Conservation (phyloP, 2,113 vertebrate genomes). For the Sebastes schlegelii region DNA sequence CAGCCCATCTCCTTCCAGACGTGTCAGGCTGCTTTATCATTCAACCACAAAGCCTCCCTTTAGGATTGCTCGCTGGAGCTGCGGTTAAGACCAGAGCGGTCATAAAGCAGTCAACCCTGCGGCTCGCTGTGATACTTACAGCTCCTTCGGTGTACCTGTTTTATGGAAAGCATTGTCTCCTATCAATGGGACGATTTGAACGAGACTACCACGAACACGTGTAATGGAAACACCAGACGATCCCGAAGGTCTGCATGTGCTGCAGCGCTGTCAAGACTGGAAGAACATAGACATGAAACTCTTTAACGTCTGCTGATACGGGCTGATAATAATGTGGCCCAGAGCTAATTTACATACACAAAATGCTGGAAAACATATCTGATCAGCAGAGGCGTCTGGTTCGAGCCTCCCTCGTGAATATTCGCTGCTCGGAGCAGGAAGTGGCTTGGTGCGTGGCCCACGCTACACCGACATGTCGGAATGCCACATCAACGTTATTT, state of each 20-base stretch:
- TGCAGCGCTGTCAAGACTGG: constrained; percentile 8
- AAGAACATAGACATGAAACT: neutral
- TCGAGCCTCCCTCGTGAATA: constrained; percentile 14
- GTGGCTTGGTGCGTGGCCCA: constrained; percentile 37
- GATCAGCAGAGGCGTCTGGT: neutral
- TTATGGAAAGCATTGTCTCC: constrained; percentile 14
- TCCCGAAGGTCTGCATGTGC: constrained; percentile 26
- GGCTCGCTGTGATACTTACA: constrained; percentile 26
- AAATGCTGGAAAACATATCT: constrained; percentile 18
- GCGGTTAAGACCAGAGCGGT: constrained; percentile 12
- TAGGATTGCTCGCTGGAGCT: constrained; percentile 12
- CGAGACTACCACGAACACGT: neutral
- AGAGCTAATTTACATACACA: constrained; percentile 26
- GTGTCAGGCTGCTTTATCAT: constrained; percentile 39
- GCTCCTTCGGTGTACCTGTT: constrained; percentile 47
- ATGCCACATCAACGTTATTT: constrained; percentile 61
- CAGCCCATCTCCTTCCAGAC: neutral
- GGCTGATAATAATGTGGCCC: neutral
- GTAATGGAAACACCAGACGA: constrained; percentile 39
- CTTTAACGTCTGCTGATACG: neutral
- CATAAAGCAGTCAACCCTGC: constrained; percentile 60
- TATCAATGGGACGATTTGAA: constrained; percentile 26
- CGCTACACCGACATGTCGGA: constrained; percentile 50
- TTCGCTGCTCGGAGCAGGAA: constrained; percentile 43
- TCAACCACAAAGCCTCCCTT: constrained; percentile 47